These are phyloP conservation scores for Orthonyx spaldingii DNA, from an alignment of 2,113 vertebrate species.

Conservation along the genomic window DNA sequence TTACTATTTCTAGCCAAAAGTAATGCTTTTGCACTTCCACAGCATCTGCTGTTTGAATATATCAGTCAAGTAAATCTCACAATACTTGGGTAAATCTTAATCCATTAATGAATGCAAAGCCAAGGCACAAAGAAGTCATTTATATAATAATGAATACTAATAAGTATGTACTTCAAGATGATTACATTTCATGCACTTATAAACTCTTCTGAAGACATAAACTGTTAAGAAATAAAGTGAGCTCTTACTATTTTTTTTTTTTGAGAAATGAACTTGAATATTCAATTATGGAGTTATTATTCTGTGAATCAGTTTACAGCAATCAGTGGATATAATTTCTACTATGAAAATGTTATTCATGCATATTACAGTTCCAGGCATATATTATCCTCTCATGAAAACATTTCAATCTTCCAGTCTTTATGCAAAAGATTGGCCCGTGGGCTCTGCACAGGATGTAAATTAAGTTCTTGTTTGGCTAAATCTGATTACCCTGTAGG, in stretches of 20 bases:
- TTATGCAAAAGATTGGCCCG: neutral
- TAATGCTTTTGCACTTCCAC: neutral
- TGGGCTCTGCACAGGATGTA: neutral
- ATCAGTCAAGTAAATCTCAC: neutral
- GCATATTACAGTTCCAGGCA: neutral
- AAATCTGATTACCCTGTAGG: neutral
- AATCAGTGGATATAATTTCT: neutral
- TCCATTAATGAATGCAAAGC: slow-evolving; percentile 17
- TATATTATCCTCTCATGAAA: neutral
- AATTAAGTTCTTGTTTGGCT: neutral
- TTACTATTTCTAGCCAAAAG: neutral
- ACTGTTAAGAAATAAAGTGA: neutral
- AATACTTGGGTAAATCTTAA: neutral
- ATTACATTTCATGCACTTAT: neutral
- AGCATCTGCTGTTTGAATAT: neutral
- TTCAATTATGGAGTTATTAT: neutral
- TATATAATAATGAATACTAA: slow-evolving; percentile 7
- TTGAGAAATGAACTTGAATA: neutral
- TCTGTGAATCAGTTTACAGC: neutral
- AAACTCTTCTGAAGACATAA: neutral
- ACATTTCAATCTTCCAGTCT: neutral
- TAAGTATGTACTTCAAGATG: neutral
- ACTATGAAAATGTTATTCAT: neutral
- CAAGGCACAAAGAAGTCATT: slow-evolving; percentile 1
- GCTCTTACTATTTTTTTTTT: neutral